phyloP scores from a whole-genome alignment of 2,888 invertebrate species.

The Digitonthophagus gazella region DNA sequence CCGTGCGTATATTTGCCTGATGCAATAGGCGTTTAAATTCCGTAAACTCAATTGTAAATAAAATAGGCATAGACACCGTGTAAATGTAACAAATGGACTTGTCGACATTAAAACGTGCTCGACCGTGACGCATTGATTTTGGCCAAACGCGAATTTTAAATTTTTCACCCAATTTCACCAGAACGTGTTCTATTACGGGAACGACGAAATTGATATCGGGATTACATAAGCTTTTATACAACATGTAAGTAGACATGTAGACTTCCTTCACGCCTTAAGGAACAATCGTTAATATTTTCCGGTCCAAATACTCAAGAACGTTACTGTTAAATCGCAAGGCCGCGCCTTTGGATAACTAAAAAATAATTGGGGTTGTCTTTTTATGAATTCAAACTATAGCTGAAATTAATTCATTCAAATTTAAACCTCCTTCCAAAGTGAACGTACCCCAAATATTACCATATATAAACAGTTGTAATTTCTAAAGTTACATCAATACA shows the following conservation, averaged over 20 bases:
- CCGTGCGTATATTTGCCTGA: too few relatives aligned
- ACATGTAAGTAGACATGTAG: neutral
- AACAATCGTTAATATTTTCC: neutral
- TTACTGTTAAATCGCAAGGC: neutral
- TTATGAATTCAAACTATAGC: neutral
- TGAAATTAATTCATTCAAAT: neutral
- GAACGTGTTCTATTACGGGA: neutral
- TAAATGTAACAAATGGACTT: neutral
- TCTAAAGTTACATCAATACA: neutral
- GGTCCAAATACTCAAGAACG: neutral
- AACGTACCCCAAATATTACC: slow-evolving; percentile 11
- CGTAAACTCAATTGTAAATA: too few relatives aligned
- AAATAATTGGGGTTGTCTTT: too few relatives aligned
- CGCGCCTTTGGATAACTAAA: too few relatives aligned
- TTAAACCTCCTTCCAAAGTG: neutral
- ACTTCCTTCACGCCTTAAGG: too few relatives aligned
- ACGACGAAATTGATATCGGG: neutral
- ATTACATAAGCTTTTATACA: neutral
- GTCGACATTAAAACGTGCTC: neutral
- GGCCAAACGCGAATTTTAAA: neutral
- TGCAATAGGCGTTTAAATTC: too few relatives aligned
- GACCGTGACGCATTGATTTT: neutral
- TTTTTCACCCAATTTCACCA: neutral
- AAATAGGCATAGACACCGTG: too few relatives aligned
- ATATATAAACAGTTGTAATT: neutral